phyloP scores from a whole-genome alignment of 2,113 vertebrate genomes.

The Notarius quadriscutis region DNA sequence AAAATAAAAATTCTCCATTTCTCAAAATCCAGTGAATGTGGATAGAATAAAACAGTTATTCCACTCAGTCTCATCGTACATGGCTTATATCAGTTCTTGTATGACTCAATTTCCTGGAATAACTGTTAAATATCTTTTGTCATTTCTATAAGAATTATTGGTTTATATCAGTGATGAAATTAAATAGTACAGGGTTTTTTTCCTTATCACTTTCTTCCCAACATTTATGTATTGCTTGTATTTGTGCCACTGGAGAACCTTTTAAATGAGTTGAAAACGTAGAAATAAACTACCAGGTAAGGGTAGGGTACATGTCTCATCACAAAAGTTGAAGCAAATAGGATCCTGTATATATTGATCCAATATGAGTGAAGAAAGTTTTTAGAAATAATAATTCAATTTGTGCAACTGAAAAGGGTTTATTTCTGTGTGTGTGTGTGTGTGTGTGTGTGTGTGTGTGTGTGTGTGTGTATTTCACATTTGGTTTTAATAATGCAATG shows the following conservation, averaged over 20 bases:
- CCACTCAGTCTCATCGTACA: too few species aligned
- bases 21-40: too few species aligned
- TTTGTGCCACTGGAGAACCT: background rate
- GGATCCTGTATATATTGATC: conserved; percentile 21
- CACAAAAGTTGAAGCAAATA: conserved; percentile 15
- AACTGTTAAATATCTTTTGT: background rate
- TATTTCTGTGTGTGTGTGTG: background rate
- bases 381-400: background rate
- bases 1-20: too few species aligned
- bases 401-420: background rate
- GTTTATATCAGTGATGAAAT: background rate
- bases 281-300: background rate
- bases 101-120: too few species aligned
- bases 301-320: background rate
- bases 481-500: conserved; percentile 21
- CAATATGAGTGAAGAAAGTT: background rate
- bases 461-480: background rate
- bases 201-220: background rate
- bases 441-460: background rate
- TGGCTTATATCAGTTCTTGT: too few species aligned
- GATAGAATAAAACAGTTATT: too few species aligned
- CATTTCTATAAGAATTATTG: background rate
- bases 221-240: background rate
- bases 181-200: background rate
- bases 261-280: background rate